A percentile compares a stretch with the other conserved stretches of the same genome.
Evolutionary conservation across 2,797 vertebrate species (phyloP).

Genomic region (Danio albolineatus): DNA sequence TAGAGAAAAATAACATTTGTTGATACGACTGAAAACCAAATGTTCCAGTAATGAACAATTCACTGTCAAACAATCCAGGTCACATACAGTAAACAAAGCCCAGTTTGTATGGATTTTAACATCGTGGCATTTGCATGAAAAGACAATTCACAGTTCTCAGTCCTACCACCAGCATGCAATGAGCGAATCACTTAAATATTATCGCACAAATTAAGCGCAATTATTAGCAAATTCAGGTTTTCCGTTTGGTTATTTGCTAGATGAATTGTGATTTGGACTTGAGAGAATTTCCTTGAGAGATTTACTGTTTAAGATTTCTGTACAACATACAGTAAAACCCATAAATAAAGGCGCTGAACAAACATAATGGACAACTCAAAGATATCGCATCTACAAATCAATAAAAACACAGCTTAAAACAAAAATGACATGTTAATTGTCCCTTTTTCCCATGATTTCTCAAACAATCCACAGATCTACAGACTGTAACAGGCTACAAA

Average conservation of each 20-base stretch:
- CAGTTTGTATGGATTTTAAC: neutral
- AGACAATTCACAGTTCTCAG: neutral
- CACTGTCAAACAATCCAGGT: too few relatives aligned
- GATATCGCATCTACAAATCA: constrained; percentile 16
- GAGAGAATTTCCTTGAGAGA: neutral
- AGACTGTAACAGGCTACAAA: constrained; percentile 34
- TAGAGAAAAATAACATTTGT: neutral
- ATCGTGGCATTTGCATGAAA: neutral
- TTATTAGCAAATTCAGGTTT: neutral
- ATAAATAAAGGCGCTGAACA: constrained; percentile 17
- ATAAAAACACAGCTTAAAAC: neutral
- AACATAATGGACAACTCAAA: neutral
- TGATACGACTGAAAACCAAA: constrained; percentile 3
- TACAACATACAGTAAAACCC: neutral
- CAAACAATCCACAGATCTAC: neutral
- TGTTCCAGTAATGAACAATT: neutral
- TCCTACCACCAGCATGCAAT: neutral
- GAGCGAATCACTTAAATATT: neutral
- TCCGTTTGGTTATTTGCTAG: neutral
- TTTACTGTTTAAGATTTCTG: neutral
- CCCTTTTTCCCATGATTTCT: constrained; percentile 33
- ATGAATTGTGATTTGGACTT: neutral
- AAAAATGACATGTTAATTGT: neutral
- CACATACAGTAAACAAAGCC: neutral
- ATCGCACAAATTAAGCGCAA: neutral